Base-by-base conservation (phyloP, 2,797 vertebrate species). In the Microhierax caerulescens region DNA sequence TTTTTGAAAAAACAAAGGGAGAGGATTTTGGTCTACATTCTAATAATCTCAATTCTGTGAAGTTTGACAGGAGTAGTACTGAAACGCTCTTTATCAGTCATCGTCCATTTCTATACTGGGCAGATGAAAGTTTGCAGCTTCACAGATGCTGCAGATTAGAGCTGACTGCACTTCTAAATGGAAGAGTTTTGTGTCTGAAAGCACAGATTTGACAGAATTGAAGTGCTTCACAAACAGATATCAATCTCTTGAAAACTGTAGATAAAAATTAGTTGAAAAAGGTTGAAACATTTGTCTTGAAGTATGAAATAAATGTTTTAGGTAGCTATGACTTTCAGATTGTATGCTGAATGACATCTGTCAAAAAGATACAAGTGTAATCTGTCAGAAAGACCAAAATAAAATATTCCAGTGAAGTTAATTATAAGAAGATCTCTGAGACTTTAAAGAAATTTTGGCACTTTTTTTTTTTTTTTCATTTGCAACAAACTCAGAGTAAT, bases 171-270 rank as follows among this genome's bases (percentile, higher is more conserved):
- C 48, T 82, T 56, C 47, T 74, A 79, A 92, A 80, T 28, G 15
- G 57, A 77, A 75, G 34, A 83, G 53, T 24, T 60, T 81, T 67
- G 36, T 43, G 53, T n/a, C 77, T 94, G 80, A 80, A 92, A 94
- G 82, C 4, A 36, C 14, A 67, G 68, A 87, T 86, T 60, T 89
- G 88, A 65, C 57, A 93, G 84, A 83, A 74, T 1, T 63, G 34
- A 95, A 91, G 50, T 73, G 41, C 78, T 95, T 93, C 86, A 92
- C 56, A 89, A 93, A 65, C 59, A 92, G 67, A 60, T 61, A 92
- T 14, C 64, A 65, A 87, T 87, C 77, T 75, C 65, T 64, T 82
- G 34, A 72, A 95, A 81, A 34, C 13, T 47, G 15, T 1, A 53
- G 37, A 85, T 64, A 77, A 85, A 90, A 53, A 65, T 60, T 27